Percentiles rank a stretch among this genome's conserved stretches.
phyloP scores from a whole-genome alignment of 2,888 invertebrate genomes.

The Octonoba sinensis region DNA sequence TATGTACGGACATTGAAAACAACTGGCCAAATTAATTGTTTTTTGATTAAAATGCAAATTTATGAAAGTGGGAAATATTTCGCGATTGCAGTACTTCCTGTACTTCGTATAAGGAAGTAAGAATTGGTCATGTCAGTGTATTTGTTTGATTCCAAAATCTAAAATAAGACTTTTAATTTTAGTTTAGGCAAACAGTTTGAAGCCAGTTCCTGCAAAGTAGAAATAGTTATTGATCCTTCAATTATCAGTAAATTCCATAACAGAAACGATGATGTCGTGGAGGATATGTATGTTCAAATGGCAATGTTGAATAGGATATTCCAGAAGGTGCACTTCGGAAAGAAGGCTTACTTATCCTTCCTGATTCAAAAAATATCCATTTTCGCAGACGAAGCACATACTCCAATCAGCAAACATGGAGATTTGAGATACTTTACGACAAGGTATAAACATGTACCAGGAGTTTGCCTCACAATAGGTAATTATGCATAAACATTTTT shows the following conservation, averaged over 20 bases:
- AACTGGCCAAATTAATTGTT: too few species aligned
- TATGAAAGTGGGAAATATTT: too few species aligned
- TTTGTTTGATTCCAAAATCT: too few species aligned
- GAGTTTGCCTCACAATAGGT: slow-evolving; percentile 3
- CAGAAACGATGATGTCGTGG: neutral
- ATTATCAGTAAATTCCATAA: neutral
- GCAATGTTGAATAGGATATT: slow-evolving; percentile 1
- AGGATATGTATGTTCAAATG: neutral
- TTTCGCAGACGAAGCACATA: neutral
- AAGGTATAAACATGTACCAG: neutral
- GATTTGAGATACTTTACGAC: neutral
- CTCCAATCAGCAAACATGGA: neutral
- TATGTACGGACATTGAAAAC: too few species aligned
- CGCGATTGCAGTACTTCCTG: too few species aligned
- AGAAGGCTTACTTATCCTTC: neutral
- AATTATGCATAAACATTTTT: neutral
- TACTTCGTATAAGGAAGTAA: too few species aligned
- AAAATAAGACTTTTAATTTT: neutral
- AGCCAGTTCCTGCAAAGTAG: neutral
- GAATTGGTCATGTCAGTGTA: too few species aligned
- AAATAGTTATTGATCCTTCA: neutral
- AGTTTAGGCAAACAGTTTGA: neutral
- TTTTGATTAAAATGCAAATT: too few species aligned
- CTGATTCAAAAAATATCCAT: neutral
- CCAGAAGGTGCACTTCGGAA: neutral